phyloP scores from a whole-genome alignment of 2,888 invertebrate species.

The Camptogramma bilineatum region DNA sequence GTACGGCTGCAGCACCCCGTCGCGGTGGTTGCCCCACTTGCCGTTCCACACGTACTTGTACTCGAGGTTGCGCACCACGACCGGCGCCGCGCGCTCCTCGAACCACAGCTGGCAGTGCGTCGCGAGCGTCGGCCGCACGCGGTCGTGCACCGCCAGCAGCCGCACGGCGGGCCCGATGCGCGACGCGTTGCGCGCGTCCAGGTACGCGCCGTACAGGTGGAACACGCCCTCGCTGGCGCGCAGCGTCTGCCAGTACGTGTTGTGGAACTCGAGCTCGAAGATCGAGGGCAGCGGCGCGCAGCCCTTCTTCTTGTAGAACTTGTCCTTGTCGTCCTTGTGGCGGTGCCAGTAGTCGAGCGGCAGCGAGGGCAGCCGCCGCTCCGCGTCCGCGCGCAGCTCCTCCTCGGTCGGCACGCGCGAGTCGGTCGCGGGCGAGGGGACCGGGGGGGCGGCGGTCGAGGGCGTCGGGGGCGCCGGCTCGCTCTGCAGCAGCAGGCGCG shows the following conservation, averaged over 20 bases:
- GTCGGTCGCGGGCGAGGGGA: slow-evolving; percentile 58
- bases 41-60: slow-evolving; percentile 98
- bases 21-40: slow-evolving; percentile 97
- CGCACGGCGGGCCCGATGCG: slow-evolving; percentile 93
- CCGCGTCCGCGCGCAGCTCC: slow-evolving; percentile 91
- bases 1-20: slow-evolving; percentile 96
- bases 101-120: slow-evolving; percentile 97
- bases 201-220: slow-evolving; percentile 95
- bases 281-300: slow-evolving; percentile 95
- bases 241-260: slow-evolving; percentile 96
- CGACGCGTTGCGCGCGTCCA: slow-evolving; percentile 92
- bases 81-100: slow-evolving; percentile 92
- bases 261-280: slow-evolving; percentile 96
- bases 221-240: slow-evolving; percentile 94
- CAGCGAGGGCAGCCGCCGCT: slow-evolving; percentile 92
- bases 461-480: slow-evolving; percentile 58
- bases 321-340: slow-evolving; percentile 91
- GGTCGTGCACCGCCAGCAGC: slow-evolving; percentile 94
- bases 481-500: slow-evolving; percentile 31
- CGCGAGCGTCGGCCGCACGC: slow-evolving; percentile 92
- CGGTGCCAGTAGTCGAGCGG: slow-evolving; percentile 95
- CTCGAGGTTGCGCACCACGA: slow-evolving; percentile 92
- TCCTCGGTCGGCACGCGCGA: slow-evolving; percentile 90
- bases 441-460: slow-evolving; percentile 44
- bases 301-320: slow-evolving; percentile 87